Evolutionary conservation across 2,888 invertebrate species (phyloP).

Genomic region (Ochropleura leucogaster): DNA sequence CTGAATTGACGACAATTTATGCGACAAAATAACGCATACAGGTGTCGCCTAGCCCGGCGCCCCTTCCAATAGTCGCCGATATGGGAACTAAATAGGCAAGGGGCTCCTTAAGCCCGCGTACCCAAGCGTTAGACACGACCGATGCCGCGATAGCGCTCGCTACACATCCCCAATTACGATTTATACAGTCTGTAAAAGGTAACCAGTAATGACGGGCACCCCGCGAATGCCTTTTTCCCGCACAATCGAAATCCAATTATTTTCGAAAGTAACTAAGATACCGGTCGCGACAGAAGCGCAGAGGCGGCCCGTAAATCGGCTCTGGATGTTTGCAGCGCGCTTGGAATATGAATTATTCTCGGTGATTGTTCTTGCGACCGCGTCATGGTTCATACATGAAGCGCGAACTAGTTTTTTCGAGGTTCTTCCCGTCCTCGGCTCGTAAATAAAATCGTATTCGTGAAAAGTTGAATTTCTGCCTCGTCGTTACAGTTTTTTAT

Average conservation of each 20-base stretch:
- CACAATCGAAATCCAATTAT: slow-evolving; percentile 90
- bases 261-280: slow-evolving; percentile 88
- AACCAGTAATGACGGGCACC: slow-evolving; percentile 87
- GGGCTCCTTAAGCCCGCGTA: slow-evolving; percentile 80
- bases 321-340: slow-evolving; percentile 88
- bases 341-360: slow-evolving; percentile 90
- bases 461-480: slow-evolving; percentile 80
- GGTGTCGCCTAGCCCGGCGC: slow-evolving; percentile 85
- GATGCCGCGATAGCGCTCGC: slow-evolving; percentile 81
- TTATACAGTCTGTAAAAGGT: slow-evolving; percentile 87
- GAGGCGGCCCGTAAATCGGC: slow-evolving; percentile 85
- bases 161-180: slow-evolving; percentile 87
- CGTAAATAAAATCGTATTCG: slow-evolving; percentile 83
- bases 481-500: slow-evolving; percentile 73
- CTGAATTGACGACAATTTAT: slow-evolving; percentile 87
- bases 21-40: slow-evolving; percentile 89
- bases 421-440: slow-evolving; percentile 75
- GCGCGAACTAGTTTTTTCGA: slow-evolving; percentile 88
- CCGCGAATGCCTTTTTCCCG: slow-evolving; percentile 82
- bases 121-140: slow-evolving; percentile 84
- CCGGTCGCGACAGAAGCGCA: slow-evolving; percentile 84
- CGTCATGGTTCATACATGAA: slow-evolving; percentile 91
- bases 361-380: slow-evolving; percentile 88
- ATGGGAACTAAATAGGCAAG: slow-evolving; percentile 84
- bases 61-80: slow-evolving; percentile 84